A percentile compares a stretch with the other conserved stretches of the same genome.
Evolutionary conservation across 2,797 vertebrate genomes (phyloP).

Genomic region (Hylomyscus alleni): DNA sequence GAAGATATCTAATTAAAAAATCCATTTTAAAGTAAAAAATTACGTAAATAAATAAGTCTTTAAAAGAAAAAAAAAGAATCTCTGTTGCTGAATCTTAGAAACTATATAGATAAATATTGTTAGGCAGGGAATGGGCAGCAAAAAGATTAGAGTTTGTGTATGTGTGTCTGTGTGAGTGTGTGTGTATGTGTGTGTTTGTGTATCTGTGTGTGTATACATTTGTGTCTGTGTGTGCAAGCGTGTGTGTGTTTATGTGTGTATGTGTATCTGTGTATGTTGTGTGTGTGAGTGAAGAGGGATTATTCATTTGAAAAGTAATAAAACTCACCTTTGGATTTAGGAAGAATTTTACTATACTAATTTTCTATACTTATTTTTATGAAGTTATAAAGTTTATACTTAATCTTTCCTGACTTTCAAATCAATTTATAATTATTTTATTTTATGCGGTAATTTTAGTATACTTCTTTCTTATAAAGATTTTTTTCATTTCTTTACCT

Average conservation of each 20-base stretch:
- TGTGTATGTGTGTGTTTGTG: not conserved
- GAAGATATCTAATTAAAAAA: too few relatives aligned
- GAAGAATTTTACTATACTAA: not conserved
- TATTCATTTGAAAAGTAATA: not conserved
- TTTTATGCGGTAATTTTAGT: not conserved
- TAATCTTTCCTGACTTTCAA: not conserved
- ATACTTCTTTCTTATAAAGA: not conserved
- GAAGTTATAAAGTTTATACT: not conserved
- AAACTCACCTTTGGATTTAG: not conserved
- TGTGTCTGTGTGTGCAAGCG: not conserved
- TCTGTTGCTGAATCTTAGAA: not conserved
- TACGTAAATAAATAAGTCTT: not conserved
- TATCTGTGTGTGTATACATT: not conserved
- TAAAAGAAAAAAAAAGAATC: slow-evolving; percentile 42
- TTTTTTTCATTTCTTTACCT: not conserved
- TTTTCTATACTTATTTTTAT: too few relatives aligned
- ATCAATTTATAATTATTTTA: not conserved
- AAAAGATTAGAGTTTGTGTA: not conserved
- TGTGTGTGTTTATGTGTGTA: not conserved
- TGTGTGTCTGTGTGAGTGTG: not conserved
- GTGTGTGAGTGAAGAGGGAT: not conserved
- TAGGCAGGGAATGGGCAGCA: not conserved
- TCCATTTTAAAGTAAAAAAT: too few relatives aligned
- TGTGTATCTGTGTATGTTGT: not conserved
- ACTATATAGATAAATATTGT: not conserved